Evolutionary conservation across 2,797 vertebrate species (phyloP), one percentile per base, ranked within the genome.

Genomic region (Pseudochromis fuscus): DNA sequence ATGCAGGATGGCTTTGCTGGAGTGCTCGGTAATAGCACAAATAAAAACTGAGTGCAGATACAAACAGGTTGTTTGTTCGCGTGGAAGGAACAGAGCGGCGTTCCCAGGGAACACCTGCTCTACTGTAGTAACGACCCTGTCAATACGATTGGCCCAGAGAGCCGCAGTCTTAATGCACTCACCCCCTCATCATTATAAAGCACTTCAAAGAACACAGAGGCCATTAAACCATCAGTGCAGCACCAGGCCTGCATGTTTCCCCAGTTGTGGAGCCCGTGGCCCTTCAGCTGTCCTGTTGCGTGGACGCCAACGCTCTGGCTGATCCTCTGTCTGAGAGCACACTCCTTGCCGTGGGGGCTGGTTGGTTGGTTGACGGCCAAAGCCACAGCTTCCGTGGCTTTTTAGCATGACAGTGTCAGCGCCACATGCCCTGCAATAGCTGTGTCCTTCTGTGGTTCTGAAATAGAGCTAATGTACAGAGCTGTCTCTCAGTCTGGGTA

Each of bases 151-250:
- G 63, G 56, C 67, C 62, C 61, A 10, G 46, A 12, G 18, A 76
- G 69, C 69, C 59, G 57, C 40, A 3, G 60, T 53, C 68, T 50
- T 66, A 79, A 73, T 76, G 58, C 70, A 70, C 67, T 76, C 52
- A 9, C 11, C 52, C 52, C 16, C 45, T 63, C 53, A 13, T 82
- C 72, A 61, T 83, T 81, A 75, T 51, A 56, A 71, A 82, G 75
- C 78, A 71, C 77, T 87, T 73, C 53, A 84, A 79, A 86, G 79
- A 77, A 70, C 81, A 75, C 48, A 25, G 49, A 77, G 76, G 60
- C 77, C 64, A 77, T 77, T 67, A 72, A 75, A 65, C 16, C 18
- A 12, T 31, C 48, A 30, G 67, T 5, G 56, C 4, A 37, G 62
- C 12, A 30, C 13, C 44, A n/a, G 48, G 35, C 23, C 56, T 21